Evolutionary conservation across 2,888 invertebrate species (phyloP).

Genomic region (Ctena decussata): DNA sequence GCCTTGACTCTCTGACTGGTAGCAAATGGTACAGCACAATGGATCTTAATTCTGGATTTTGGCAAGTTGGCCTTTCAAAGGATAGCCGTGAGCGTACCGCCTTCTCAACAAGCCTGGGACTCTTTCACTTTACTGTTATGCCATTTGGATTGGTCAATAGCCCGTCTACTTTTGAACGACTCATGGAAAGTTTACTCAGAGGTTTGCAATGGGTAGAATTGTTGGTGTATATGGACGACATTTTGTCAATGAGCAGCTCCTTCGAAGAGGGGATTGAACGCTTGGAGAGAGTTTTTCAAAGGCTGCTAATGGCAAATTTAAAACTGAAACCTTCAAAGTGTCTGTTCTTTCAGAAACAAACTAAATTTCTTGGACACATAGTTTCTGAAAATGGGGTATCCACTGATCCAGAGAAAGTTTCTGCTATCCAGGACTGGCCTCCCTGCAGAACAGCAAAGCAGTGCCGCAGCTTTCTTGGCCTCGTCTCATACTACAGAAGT

Average conservation of each 20-base stretch:
- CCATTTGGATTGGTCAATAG: constrained; percentile 20
- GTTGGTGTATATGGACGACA: constrained; percentile 63
- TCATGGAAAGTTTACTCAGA: constrained; percentile 61
- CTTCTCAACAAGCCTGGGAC: neutral
- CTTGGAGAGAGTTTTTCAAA: constrained; percentile 37
- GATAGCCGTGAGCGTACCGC: neutral
- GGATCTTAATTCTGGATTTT: constrained; percentile 69
- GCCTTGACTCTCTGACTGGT: constrained; percentile 52
- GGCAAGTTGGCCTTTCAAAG: constrained; percentile 54
- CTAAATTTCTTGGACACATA: constrained; percentile 51
- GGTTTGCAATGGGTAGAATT: constrained; percentile 45
- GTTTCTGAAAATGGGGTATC: constrained; percentile 47
- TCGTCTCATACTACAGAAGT: too few species aligned
- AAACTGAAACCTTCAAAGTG: constrained; percentile 65
- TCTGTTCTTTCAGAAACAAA: constrained; percentile 34
- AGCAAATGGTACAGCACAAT: constrained; percentile 51
- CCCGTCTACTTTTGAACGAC: constrained; percentile 68
- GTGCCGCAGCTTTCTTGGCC: constrained; percentile 41
- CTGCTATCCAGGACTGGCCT: constrained; percentile 46
- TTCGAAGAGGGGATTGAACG: constrained; percentile 34
- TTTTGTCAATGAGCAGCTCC: constrained; percentile 43
- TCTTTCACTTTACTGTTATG: constrained; percentile 1
- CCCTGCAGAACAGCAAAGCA: constrained; percentile 27
- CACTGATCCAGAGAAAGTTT: constrained; percentile 51
- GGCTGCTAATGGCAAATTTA: constrained; percentile 48